phyloP scores from a whole-genome alignment of 2,113 vertebrate species.

The Apistogramma diplotaenia region DNA sequence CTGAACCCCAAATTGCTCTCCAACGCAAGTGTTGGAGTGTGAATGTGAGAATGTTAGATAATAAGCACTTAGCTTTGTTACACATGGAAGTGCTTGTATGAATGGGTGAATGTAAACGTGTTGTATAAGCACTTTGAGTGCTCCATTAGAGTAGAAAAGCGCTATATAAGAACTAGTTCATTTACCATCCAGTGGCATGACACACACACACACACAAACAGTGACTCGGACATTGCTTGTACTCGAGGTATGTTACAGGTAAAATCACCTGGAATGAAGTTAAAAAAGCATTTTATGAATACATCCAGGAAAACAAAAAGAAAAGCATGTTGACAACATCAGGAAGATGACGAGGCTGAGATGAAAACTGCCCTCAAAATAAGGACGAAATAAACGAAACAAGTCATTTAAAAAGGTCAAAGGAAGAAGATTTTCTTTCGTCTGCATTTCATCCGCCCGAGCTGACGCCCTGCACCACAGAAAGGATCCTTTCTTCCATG shows the following conservation, averaged over 20 bases:
- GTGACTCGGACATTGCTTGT: not conserved
- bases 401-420: not conserved
- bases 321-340: not conserved
- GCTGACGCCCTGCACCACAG: constrained; percentile 27
- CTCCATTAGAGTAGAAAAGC: no score
- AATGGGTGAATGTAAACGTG: no score
- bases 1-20: no score
- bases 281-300: not conserved
- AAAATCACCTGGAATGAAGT: not conserved
- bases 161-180: no score
- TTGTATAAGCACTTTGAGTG: no score
- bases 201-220: no score
- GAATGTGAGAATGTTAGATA: no score
- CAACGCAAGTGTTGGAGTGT: no score
- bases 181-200: no score
- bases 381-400: not conserved
- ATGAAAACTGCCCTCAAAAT: not conserved
- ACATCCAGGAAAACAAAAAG: not conserved
- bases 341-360: not conserved
- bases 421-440: not conserved
- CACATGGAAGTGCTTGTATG: no score
- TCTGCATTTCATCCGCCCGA: not conserved
- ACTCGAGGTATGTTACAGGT: not conserved
- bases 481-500: constrained; percentile 31
- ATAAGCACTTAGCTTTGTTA: no score